Base-by-base conservation (phyloP, 2,113 vertebrate species). In the Chloebia gouldiae region DNA sequence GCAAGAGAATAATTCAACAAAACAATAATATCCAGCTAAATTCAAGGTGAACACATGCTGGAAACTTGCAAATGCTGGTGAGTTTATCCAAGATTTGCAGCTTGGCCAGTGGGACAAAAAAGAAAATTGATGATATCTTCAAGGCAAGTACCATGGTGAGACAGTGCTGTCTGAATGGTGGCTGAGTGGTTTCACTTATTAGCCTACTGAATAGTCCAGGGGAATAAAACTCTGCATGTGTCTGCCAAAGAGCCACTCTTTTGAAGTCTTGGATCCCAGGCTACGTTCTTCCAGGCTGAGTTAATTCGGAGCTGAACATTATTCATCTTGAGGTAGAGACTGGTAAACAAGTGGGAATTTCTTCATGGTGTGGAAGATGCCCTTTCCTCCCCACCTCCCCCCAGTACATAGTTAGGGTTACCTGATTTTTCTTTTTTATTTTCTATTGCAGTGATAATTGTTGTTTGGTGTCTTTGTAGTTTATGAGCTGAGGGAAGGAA, bases 61-160 rank as follows among this genome's bases (percentile, higher is more conserved):
- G 88, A 91, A 95, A 94, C 79, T 51, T 77, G 18, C 35, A 92
- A 94, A 95, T 80, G 49, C 90, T 95, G 91, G 81, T 94, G 92
- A 90, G 19, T 56, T 91, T 82, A 35, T 86, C 83, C 45, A 76
- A 54, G 59, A 51, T 30, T 39, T 65, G 25, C 37, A 81, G 50
- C 42, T 68, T 81, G 61, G 57, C 21, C 18, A 28, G 66, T 30
- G 50, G 71, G 79, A 89, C 70, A 71, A 72, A 95, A 83, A 30
- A n/a, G 57, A 70, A 76, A 94, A 90, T n/a, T 79, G 81, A 72
- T 93, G 47, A 33, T 94, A 69, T 93, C 81, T 92, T 88, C 39
- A 50, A 83, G 82, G 81, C 91, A 94, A 47, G 57, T 95, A 73
- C 76, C 73, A 93, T 21, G 17, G 71, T 69, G 72, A 92, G 86